Evolutionary conservation across 30 jellyfish, hydroid and myxozoan species (phyloP), one percentile per base, ranked within the genome.

Genomic region (Sanderia malayensis): DNA sequence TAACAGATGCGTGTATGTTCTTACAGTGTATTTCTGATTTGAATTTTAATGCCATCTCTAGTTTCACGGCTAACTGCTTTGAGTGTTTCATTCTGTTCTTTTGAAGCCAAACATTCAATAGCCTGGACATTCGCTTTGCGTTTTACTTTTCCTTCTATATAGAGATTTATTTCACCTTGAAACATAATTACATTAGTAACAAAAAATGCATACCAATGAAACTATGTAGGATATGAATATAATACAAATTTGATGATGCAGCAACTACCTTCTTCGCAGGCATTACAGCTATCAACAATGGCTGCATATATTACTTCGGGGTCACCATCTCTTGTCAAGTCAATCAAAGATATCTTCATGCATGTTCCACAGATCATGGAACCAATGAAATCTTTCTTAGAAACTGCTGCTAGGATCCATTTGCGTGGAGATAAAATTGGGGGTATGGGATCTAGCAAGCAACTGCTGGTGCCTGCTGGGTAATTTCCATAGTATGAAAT

Each of bases 391-490:
- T 89, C 97, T 1, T 49, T 72, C 53, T 72, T 83, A 1, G 86
- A 71, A 10, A 83, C 83, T 0, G 88, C 95, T 1, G 81, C 95
- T 7, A 68, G 69, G 4, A 74, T 41, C 97, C 97, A 89, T 30
- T 92, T 90, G 31, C 30, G 52, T 71, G 53, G 68, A 15, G 46
- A 49, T 52, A 70, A 41, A 18, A 89, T 41, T 0, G 97, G 96
- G 10, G 97, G 97, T 10, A 89, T 55, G 1, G 97, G 97, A 64
- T 89, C 97, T 57, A 89, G 31, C 27, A 77, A 90, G 45, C 97
- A 89, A 20, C 95, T 77, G 30, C 96, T 74, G 34, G 93, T 64
- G 45, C 97, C 97, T 34, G 65, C 73, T 17, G 97, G 95, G 61
- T 89, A 89, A 22, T 77, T 78, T 17, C 97, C 97, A 65, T 62